These are phyloP conservation scores for Pammene aurita DNA, from an alignment of 2,888 invertebrate genomes.

Conservation along the genomic window DNA sequence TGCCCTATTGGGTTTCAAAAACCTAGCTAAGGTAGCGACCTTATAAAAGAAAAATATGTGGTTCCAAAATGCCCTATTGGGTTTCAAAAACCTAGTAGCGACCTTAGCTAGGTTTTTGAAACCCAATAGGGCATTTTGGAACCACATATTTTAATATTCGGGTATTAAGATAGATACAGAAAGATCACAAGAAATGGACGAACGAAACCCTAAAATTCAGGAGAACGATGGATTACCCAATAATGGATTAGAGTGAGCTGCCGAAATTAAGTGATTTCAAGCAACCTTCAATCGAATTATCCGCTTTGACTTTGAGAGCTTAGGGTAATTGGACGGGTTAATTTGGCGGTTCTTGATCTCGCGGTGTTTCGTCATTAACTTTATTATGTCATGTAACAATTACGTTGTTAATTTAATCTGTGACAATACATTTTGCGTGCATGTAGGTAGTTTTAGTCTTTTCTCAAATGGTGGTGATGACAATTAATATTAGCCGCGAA, in stretches of 20 bases:
- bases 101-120: too few relatives aligned
- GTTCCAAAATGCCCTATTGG: too few relatives aligned
- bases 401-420: slow-evolving; percentile 18
- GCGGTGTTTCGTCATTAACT: slow-evolving; percentile 13
- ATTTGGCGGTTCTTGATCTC: slow-evolving; percentile 21
- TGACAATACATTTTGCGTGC: not conserved
- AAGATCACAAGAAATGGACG: too few relatives aligned
- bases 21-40: too few relatives aligned
- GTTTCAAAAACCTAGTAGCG: too few relatives aligned
- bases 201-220: not conserved
- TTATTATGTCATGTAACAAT: slow-evolving; percentile 29
- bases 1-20: too few relatives aligned
- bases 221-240: slow-evolving; percentile 33
- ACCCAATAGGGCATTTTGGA: too few relatives aligned
- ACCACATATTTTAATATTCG: too few relatives aligned
- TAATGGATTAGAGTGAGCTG: slow-evolving; percentile 31
- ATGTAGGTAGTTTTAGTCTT: not conserved
- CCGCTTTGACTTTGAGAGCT: slow-evolving; percentile 31
- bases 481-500: too few relatives aligned
- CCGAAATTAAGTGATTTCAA: slow-evolving; percentile 31
- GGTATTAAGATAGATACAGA: too few relatives aligned
- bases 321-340: slow-evolving; percentile 33
- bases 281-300: slow-evolving; percentile 33
- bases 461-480: too few relatives aligned
- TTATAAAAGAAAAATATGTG: too few relatives aligned